Base-by-base conservation (phyloP, 2,797 vertebrate species). In the Cyprinella venusta region DNA sequence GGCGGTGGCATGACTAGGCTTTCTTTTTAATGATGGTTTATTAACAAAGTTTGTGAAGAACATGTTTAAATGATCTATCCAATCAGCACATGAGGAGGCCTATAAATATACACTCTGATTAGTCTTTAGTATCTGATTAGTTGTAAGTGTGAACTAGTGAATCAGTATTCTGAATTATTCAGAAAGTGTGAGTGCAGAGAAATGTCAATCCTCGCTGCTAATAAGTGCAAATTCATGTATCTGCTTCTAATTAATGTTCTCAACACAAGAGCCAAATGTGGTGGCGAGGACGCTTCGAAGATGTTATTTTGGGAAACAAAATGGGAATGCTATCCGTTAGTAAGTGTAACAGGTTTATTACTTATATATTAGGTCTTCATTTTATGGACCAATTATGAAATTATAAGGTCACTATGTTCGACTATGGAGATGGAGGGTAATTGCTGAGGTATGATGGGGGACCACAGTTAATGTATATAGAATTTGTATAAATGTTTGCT, bases 191-290 rank as follows among this genome's bases (percentile, higher is more conserved):
- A 56, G 40, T 65, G 56, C 80, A 82, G 79, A 68, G 48, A 6
- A 12, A 80, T 18, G 72, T 65, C 61, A 79, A n/a, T 59, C 68
- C 50, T 74, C 3, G 10, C 68, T 26, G 75, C 48, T 82, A 79
- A 81, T 59, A 18, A 85, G 59, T 59, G 68, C 54, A 72, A 78
- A 82, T 79, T 82, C 38, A 71, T 72, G 79, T 65, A 38, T 76
- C 33, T 9, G 15, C 67, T 59, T 77, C 56, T 56, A 63, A 50
- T 52, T 80, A 67, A 76, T 68, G 54, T 70, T 68, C 56, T 18
- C n/a, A 79, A 24, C 18, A 54, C 18, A 42, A 78, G 8, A 67
- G 61, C 75, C 18, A 63, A 68, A 74, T 63, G 69, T 56, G 68
- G 61, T 50, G 52, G 45, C 68, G 71, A 69, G 19, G 70, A 76